Conservation (phyloP, 2,888 invertebrate genomes). For the Anaspis maculata region DNA sequence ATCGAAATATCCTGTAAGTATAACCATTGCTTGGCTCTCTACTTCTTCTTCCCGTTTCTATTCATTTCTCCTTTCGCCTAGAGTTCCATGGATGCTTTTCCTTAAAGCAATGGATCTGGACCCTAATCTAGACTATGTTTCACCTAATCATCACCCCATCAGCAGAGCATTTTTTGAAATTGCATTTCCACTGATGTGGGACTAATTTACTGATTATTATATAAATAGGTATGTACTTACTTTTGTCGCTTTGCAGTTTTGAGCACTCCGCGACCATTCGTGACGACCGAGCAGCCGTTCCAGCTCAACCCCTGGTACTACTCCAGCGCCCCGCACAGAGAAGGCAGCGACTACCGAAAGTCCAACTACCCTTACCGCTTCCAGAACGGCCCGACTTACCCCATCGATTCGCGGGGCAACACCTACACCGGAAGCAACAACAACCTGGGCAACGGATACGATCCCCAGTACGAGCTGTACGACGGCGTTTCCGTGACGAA, state of each 20-base stretch:
- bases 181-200: too few species aligned
- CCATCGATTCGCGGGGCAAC: constrained; percentile 34
- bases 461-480: constrained; percentile 53
- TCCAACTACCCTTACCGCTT: constrained; percentile 31
- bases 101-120: too few species aligned
- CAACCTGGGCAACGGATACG: constrained; percentile 52
- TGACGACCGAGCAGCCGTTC: background rate
- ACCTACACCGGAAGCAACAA: constrained; percentile 34
- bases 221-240: too few species aligned
- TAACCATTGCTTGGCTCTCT: too few species aligned
- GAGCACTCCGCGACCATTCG: background rate
- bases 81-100: too few species aligned
- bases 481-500: constrained; percentile 71
- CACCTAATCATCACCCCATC: background rate
- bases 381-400: constrained; percentile 41
- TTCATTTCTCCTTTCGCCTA: too few species aligned
- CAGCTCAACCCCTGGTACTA: constrained; percentile 24
- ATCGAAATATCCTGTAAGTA: too few species aligned
- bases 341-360: constrained; percentile 31
- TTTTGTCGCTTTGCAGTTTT: too few species aligned
- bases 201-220: too few species aligned
- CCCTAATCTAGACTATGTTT: too few species aligned
- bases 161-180: background rate
- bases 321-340: constrained; percentile 27
- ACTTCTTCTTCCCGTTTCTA: too few species aligned